Evolutionary conservation across 2,888 invertebrate species (phyloP), one percentile per base, ranked within the genome.

Genomic region (Leptura quadrifasciata): DNA sequence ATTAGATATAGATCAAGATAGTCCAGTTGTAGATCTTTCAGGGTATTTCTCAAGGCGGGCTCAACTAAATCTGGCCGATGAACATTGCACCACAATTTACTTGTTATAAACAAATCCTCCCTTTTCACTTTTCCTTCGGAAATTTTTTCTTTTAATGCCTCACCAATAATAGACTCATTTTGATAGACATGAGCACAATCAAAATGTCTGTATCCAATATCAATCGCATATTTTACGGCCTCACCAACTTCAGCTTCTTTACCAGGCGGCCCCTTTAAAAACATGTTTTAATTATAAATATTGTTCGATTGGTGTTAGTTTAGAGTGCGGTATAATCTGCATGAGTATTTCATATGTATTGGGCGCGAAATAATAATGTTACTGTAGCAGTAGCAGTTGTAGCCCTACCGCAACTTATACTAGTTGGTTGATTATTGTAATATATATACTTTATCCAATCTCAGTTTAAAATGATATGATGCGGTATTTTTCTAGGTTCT

Each of bases 71-170:
- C 95, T 0, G 93, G 92, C n/a, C 92, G 92, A 88, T 98, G 98
- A 88, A 93, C 95, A 0, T 96, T 96, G 90, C 97, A 96, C 97
- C 97, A 97, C 3, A 96, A 88, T 92, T 96, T 95, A 69, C 94
- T 94, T 15, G 77, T 77, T 78, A 95, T 90, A 87, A 94, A 95
- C 0, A 95, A 87, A 31, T 94, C 93, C 83, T 93, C 93, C 8
- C 95, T 91, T 81, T 92, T 94, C 0, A 95, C 91, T 0, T 72
- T 74, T 17, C 79, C 79, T 57, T 81, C 81, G 0, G 39, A 74
- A 17, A 81, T 68, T 77, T 80, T 80, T 24, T 77, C 78, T 39
- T 27, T 67, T 6, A 81, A 24, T 9, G 92, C 93, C 17, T 88
- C 88, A 0, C 95, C 95, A 0, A 95, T 91, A 85, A 94, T 94